A percentile compares a stretch with the other conserved stretches of the same genome.
These are phyloP conservation scores for Chloroceryle amazona DNA, from an alignment of 2,797 vertebrate species.

Conservation along the genomic window DNA sequence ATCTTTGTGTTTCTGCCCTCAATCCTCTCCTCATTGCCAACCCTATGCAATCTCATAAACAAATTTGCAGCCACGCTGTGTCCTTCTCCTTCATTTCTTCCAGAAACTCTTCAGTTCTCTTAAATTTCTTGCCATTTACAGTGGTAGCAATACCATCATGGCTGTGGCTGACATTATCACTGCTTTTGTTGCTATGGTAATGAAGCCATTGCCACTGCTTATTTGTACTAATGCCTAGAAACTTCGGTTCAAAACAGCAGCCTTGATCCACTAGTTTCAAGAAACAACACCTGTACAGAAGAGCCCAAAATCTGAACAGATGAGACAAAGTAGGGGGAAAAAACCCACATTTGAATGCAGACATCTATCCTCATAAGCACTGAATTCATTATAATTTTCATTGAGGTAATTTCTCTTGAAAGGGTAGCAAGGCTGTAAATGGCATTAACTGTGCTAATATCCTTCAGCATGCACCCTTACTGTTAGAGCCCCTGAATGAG, in stretches of 20 bases:
- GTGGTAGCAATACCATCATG: neutral
- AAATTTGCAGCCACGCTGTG: neutral
- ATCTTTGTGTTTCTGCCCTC: neutral
- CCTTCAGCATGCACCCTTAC: neutral
- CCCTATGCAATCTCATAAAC: neutral
- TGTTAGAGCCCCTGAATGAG: neutral
- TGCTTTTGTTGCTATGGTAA: neutral
- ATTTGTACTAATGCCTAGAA: neutral
- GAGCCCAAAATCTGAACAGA: neutral
- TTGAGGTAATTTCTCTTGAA: neutral
- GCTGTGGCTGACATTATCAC: neutral
- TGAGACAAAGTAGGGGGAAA: neutral
- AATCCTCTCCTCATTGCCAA: neutral
- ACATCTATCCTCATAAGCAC: neutral
- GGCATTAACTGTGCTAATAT: too few relatives aligned
- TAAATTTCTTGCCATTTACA: neutral
- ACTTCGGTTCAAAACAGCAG: neutral
- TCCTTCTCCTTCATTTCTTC: neutral
- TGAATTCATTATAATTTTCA: neutral
- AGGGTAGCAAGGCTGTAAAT: neutral
- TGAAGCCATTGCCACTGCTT: neutral
- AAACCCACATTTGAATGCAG: neutral
- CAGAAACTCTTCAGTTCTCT: neutral
- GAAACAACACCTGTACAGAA: fast-evolving
- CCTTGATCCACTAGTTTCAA: neutral